Evolutionary conservation across 2,113 vertebrate species (phyloP), one percentile per base, ranked within the genome.

Genomic region (Neoarius graeffei): DNA sequence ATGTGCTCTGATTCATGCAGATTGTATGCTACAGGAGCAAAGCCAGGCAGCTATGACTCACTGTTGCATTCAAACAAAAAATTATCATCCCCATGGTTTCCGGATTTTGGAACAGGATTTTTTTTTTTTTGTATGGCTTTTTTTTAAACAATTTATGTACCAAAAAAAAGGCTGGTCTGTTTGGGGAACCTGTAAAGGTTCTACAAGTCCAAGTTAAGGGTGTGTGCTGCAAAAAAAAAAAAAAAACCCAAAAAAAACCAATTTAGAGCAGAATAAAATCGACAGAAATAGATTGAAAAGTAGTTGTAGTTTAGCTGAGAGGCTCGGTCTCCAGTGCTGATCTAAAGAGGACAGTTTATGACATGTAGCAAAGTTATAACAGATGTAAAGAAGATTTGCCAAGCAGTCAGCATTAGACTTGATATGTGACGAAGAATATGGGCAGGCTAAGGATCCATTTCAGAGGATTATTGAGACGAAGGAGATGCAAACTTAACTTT

Each of bases 331-430:
- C n/a, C 50, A 25, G 57, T 4, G 19, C 57, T n/a, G 82, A 52
- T 84, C 25, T 54, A 1, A 54, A 50, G 11, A 83, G 42, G 62
- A 67, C 82, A 52, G 2, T 62, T 7, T 83, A 50, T 27, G 81
- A 67, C 60, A 67, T 83, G 60, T 50, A 25, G 62, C 62, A 52
- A 84, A 84, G 23, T 67, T 84, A 27, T 67, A 84, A 84, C 62
- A 84, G 82, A 84, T 84, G 62, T 52, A 27, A 67, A 84, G 42
- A 52, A 54, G 1, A 66, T 54, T 84, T 54, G 82, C 82, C 82
- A 67, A 52, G 23, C 35, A 50, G 30, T n/a, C 25, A 27, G 6
- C 1, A 4, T 67, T 67, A 5, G 35, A 54, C 50, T 35, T n/a
- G 23, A 50, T 10, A 30, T 17, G 35, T 25, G 11, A 83, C 20